A percentile compares a stretch with the other conserved stretches of the same genome.
Evolutionary conservation across 2,797 vertebrate genomes (phyloP).

Genomic region (Lateolabrax maculatus): DNA sequence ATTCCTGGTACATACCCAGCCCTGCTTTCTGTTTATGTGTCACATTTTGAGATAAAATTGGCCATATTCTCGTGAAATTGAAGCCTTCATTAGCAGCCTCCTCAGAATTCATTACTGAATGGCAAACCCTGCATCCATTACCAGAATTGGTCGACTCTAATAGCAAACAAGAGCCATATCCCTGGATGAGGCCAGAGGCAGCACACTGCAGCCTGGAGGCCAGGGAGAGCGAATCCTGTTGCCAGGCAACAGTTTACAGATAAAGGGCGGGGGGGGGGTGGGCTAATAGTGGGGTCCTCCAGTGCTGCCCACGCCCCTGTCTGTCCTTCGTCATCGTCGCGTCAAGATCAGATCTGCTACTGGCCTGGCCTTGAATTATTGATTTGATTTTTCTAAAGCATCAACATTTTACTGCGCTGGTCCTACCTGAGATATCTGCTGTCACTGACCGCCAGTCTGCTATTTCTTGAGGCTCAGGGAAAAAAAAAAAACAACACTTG

Average conservation of each 20-base stretch:
- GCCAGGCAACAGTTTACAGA: constrained; percentile 86
- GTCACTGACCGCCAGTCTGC: constrained; percentile 9
- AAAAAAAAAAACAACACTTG: neutral
- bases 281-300: constrained; percentile 71
- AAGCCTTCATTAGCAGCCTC: constrained; percentile 62
- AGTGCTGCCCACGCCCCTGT: constrained; percentile 71
- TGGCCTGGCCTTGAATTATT: constrained; percentile 73
- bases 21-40: constrained; percentile 34
- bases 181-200: constrained; percentile 81
- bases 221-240: constrained; percentile 83
- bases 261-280: constrained; percentile 58
- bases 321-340: constrained; percentile 73
- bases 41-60: constrained; percentile 35
- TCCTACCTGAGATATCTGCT: constrained; percentile 25
- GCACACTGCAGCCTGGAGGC: constrained; percentile 81
- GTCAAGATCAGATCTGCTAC: constrained; percentile 73
- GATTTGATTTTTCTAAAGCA: constrained; percentile 57
- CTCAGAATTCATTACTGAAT: constrained; percentile 63
- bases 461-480: neutral
- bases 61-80: constrained; percentile 31
- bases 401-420: constrained; percentile 37
- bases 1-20: constrained; percentile 11
- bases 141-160: constrained; percentile 73
- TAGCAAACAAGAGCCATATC: constrained; percentile 68
- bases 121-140: constrained; percentile 45